Conservation (phyloP, 2,113 vertebrate species). For the Ameiurus melas region DNA sequence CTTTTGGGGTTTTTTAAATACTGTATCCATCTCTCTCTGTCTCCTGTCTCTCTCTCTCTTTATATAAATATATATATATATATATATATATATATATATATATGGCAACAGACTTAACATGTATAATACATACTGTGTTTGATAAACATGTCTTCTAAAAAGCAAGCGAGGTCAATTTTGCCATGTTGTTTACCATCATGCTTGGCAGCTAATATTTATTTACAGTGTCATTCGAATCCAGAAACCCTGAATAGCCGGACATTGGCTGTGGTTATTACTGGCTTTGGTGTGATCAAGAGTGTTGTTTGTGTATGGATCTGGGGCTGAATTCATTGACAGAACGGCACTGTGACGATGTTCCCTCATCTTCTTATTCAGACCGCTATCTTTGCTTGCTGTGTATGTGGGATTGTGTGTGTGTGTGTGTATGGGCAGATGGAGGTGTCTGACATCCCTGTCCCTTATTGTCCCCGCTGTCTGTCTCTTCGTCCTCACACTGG, state of each 20-base stretch:
- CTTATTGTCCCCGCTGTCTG: conserved; percentile 14
- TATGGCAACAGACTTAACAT: too few species aligned
- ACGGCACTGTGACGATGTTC: not conserved
- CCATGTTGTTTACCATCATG: too few species aligned
- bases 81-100: too few species aligned
- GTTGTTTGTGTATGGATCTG: conserved; percentile 13
- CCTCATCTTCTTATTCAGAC: not conserved
- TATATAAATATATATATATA: too few species aligned
- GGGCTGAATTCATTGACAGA: not conserved
- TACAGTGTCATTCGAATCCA: not conserved
- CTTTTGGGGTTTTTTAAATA: too few species aligned
- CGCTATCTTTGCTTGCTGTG: not conserved
- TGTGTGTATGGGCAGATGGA: conserved; percentile 16
- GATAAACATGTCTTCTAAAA: not conserved
- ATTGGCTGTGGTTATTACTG: not conserved
- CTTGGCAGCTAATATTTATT: not conserved
- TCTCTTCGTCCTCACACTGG: conserved; percentile 47
- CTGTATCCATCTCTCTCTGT: too few species aligned
- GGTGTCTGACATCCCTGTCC: conserved; percentile 23
- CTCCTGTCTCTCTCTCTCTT: too few species aligned
- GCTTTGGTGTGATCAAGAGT: not conserved
- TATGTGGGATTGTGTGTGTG: not conserved
- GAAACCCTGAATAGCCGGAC: not conserved
- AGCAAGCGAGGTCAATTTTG: not conserved
- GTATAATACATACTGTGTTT: not conserved